A percentile compares a stretch with the other conserved stretches of the same genome.
These are phyloP conservation scores for Anastatus disparis DNA, from an alignment of 1,140 invertebrate species.

Conservation along the genomic window DNA sequence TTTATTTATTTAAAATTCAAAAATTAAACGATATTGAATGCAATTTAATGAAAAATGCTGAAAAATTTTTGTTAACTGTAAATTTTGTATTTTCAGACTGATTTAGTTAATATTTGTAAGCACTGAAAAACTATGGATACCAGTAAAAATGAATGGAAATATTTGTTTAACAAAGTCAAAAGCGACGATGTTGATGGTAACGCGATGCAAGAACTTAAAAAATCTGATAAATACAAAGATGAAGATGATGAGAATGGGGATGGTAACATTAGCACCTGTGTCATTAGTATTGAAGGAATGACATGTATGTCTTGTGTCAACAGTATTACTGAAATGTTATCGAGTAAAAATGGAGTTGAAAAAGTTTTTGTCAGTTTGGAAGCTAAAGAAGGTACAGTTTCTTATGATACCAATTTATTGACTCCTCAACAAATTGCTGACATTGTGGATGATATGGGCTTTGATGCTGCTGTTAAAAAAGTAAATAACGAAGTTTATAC, in stretches of 20 bases:
- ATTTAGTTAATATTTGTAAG: not conserved
- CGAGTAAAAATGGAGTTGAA: slow-evolving; percentile 70
- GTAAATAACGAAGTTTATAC: slow-evolving; percentile 44
- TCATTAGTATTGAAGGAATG: slow-evolving; percentile 79
- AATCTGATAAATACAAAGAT: not conserved
- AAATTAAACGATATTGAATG: no score
- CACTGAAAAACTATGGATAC: slow-evolving; percentile 1
- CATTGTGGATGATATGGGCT: slow-evolving; percentile 78
- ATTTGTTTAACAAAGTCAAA: slow-evolving; percentile 19
- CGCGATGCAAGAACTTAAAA: not conserved
- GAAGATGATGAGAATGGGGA: slow-evolving; percentile 47
- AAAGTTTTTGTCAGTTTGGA: slow-evolving; percentile 71
- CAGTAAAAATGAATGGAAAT: slow-evolving; percentile 27
- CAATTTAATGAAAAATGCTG: no score
- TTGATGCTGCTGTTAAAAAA: slow-evolving; percentile 71
- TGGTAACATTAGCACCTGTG: slow-evolving; percentile 63
- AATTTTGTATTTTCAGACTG: not conserved
- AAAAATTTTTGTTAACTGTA: no score
- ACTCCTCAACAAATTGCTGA: slow-evolving; percentile 71
- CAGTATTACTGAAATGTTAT: slow-evolving; percentile 77
- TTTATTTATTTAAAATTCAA: no score
- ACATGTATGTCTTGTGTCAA: slow-evolving; percentile 85
- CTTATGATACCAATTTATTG: slow-evolving; percentile 63
- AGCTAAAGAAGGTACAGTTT: slow-evolving; percentile 70
- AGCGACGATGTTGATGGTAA: not conserved